phyloP scores from a whole-genome alignment of 2,888 invertebrate species.

The Choreutis nemorana region DNA sequence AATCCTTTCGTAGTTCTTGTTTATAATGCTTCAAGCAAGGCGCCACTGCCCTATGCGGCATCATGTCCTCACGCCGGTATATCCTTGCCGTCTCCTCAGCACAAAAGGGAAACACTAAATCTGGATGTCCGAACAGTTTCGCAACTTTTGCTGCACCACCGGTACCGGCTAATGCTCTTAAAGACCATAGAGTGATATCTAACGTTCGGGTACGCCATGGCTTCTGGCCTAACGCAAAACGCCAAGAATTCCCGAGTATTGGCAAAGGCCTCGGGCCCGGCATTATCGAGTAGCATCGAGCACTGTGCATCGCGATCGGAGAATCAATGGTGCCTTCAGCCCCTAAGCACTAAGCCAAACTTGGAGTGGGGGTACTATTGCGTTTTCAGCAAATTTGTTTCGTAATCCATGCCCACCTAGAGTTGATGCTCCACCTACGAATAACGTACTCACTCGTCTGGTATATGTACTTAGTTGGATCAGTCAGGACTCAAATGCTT shows the following conservation, averaged over 20 bases:
- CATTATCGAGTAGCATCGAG: slow-evolving; percentile 69
- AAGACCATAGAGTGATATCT: slow-evolving; percentile 54
- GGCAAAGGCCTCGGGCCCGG: slow-evolving; percentile 80
- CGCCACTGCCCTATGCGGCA: slow-evolving; percentile 78
- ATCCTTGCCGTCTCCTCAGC: slow-evolving; percentile 76
- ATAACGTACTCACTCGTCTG: slow-evolving; percentile 12
- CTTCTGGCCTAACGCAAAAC: slow-evolving; percentile 70
- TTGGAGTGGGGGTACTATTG: slow-evolving; percentile 46
- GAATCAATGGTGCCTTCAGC: slow-evolving; percentile 36
- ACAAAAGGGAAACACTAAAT: slow-evolving; percentile 76
- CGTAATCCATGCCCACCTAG: slow-evolving; percentile 35
- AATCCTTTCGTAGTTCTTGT: slow-evolving; percentile 71
- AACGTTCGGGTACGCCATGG: slow-evolving; percentile 63
- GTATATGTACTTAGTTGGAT: no score
- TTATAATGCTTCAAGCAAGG: slow-evolving; percentile 78
- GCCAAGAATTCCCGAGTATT: slow-evolving; percentile 80
- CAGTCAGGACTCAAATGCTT: slow-evolving; percentile 5
- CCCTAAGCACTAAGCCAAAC: slow-evolving; percentile 23
- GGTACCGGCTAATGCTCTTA: slow-evolving; percentile 48
- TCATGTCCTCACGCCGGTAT: slow-evolving; percentile 72
- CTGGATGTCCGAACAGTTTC: slow-evolving; percentile 78
- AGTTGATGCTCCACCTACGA: slow-evolving; percentile 27
- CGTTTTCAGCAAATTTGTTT: slow-evolving; percentile 40
- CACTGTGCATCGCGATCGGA: slow-evolving; percentile 40
- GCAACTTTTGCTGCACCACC: slow-evolving; percentile 70